phyloP scores from a whole-genome alignment of 2,113 vertebrate species.

The Sprattus sprattus region DNA sequence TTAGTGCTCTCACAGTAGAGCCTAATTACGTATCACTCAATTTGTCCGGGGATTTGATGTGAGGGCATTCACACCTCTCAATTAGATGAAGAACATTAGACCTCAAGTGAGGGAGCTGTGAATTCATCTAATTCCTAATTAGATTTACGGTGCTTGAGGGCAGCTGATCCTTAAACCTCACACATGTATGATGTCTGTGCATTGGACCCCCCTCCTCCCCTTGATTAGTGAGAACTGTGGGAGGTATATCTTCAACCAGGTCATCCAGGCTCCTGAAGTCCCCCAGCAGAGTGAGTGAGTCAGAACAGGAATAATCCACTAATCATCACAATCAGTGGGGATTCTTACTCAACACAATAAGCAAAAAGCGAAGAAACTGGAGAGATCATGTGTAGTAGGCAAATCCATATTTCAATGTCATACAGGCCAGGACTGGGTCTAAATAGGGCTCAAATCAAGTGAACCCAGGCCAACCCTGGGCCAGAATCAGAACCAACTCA shows the following conservation, averaged over 20 bases:
- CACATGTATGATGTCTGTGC: constrained; percentile 2
- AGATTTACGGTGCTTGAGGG: constrained; percentile 7
- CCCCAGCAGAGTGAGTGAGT: not conserved
- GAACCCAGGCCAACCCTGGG: too few relatives aligned
- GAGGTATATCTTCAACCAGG: constrained; percentile 7
- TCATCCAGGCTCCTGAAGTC: not conserved
- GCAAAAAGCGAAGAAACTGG: not conserved
- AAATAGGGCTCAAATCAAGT: too few relatives aligned
- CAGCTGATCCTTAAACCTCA: not conserved
- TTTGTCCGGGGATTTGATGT: constrained; percentile 23
- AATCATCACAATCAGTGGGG: not conserved
- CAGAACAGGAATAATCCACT: not conserved
- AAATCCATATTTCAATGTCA: too few relatives aligned
- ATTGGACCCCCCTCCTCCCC: not conserved
- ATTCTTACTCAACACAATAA: not conserved
- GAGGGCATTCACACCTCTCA: not conserved
- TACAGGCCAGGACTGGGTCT: too few relatives aligned
- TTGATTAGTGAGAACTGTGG: constrained; percentile 2
- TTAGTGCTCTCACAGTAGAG: not conserved
- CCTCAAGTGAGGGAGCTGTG: not conserved
- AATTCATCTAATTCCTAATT: too few relatives aligned
- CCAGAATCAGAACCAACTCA: too few relatives aligned
- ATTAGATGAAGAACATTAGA: constrained; percentile 11
- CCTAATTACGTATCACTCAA: not conserved
- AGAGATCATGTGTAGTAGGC: too few relatives aligned